These are phyloP conservation scores for Galaxias olidus DNA, from an alignment of 2,797 vertebrate species.

Conservation along the genomic window DNA sequence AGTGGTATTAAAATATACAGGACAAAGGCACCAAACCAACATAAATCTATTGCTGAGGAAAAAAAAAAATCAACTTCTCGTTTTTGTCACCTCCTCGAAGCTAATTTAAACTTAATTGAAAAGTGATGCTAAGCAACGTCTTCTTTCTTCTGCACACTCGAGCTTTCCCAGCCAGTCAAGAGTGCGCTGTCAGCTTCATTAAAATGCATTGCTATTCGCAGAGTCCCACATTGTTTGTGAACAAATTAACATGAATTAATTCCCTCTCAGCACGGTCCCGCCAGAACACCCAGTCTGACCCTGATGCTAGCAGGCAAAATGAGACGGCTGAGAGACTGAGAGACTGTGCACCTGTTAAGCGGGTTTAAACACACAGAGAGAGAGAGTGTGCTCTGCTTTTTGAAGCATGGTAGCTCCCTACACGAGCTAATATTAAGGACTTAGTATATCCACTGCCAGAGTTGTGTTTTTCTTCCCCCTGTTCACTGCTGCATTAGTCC, in stretches of 20 bases:
- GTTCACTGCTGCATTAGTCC: too few species aligned
- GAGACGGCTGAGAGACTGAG: slow-evolving; percentile 26
- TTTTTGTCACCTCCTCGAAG: slow-evolving; percentile 42
- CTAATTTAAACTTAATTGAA: slow-evolving; percentile 48
- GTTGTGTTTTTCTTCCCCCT: too few species aligned
- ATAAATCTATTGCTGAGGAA: too few species aligned
- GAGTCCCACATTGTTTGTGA: slow-evolving; percentile 57
- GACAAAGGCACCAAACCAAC: too few species aligned
- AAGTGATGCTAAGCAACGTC: slow-evolving; percentile 41
- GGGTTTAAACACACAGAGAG: too few species aligned
- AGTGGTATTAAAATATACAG: too few species aligned
- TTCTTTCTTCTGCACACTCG: slow-evolving; percentile 52
- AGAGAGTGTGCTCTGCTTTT: too few species aligned
- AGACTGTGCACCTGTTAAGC: slow-evolving; percentile 19
- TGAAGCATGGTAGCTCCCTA: too few species aligned
- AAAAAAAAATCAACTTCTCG: slow-evolving; percentile 32
- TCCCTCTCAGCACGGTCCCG: slow-evolving; percentile 56
- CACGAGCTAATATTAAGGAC: too few species aligned
- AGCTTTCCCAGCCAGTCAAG: slow-evolving; percentile 52
- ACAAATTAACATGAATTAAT: slow-evolving; percentile 67
- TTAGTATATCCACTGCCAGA: too few species aligned
- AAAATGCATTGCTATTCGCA: slow-evolving; percentile 58
- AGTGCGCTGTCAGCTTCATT: slow-evolving; percentile 60
- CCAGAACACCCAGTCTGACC: slow-evolving; percentile 58
- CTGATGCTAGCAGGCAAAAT: slow-evolving; percentile 58